A percentile compares a stretch with the other conserved stretches of the same genome.
Conservation (phyloP, 1,140 invertebrate species). For the Pogonomyrmex barbatus region DNA sequence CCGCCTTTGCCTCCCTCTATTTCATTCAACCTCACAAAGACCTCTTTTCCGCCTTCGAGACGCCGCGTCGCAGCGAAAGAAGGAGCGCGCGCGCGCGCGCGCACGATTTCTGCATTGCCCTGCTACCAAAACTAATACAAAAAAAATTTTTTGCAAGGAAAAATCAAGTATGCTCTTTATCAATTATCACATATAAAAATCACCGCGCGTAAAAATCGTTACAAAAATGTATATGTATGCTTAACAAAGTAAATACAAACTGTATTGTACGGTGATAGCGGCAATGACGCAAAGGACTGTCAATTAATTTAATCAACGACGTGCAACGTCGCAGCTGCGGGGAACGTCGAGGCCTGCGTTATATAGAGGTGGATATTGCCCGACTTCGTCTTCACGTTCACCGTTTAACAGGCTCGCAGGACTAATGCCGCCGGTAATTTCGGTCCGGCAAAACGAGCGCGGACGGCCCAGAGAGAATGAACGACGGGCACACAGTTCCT, state of each 20-base stretch:
- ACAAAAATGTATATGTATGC: too few relatives aligned
- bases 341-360: background rate
- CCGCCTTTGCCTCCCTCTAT: conserved; percentile 12
- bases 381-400: conserved; percentile 32
- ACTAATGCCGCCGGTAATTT: conserved; percentile 61
- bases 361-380: background rate
- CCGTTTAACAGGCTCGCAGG: conserved; percentile 23
- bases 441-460: conserved; percentile 61
- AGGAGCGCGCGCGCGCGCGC: background rate
- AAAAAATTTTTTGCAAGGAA: background rate
- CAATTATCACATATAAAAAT: background rate
- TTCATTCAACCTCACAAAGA: conserved; percentile 53
- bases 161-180: background rate
- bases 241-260: background rate
- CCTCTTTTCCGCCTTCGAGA: conserved; percentile 23
- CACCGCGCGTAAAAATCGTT: background rate
- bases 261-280: too few relatives aligned
- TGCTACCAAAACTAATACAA: conserved; percentile 7
- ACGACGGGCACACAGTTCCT: conserved; percentile 38
- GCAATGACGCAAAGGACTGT: background rate
- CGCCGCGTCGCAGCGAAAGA: background rate
- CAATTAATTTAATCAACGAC: conserved; percentile 30
- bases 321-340: background rate
- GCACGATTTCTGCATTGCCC: background rate
- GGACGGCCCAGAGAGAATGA: conserved; percentile 42